Evolutionary conservation across 2,888 invertebrate species (phyloP), one percentile per base, ranked within the genome.

Genomic region (Coleophora deauratella): DNA sequence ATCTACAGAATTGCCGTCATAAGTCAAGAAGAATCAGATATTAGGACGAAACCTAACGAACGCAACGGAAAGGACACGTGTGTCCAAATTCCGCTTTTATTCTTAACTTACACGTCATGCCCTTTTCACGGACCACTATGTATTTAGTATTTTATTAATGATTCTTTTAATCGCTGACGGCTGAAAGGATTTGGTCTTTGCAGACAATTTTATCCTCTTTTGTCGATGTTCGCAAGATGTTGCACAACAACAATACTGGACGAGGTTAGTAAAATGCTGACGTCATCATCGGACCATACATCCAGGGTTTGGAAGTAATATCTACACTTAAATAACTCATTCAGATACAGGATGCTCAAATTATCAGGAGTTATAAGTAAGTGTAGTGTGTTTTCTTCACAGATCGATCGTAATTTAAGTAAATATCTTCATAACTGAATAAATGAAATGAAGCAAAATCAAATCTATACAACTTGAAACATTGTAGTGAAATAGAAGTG

Each of bases 121-220:
- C 56, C 59, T 65, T 66, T 67, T 64, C 67, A 70, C 62, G 65
- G 65, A 69, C 57, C 57, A 53, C 21, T 21, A 21, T 21, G 59
- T 66, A 65, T 78, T 78, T 72, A 74, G 68, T 67, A 66, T 63
- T 71, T 69, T 72, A 80, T 84, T 76, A 80, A 81, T 81, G 77
- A 73, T 71, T 69, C 62, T 52, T 53, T 52, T 59, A 62, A 62
- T 68, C 56, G 53, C 45, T 57, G 60, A 58, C 57, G 54, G 47
- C 59, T 72, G 66, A 77, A 79, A 81, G 75, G 75, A 77, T 74
- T 76, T 57, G 61, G 57, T 53, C 54, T 57, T 53, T 57, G 62
- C 66, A 65, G 73, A 76, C 77, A 77, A 68, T 80, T 75, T 80
- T 79, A 79, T 84, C 81, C 72, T 65, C 52, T 57, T 64, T 57